phyloP scores from a whole-genome alignment of 2,113 vertebrate genomes.

The Vireo altiloquus region DNA sequence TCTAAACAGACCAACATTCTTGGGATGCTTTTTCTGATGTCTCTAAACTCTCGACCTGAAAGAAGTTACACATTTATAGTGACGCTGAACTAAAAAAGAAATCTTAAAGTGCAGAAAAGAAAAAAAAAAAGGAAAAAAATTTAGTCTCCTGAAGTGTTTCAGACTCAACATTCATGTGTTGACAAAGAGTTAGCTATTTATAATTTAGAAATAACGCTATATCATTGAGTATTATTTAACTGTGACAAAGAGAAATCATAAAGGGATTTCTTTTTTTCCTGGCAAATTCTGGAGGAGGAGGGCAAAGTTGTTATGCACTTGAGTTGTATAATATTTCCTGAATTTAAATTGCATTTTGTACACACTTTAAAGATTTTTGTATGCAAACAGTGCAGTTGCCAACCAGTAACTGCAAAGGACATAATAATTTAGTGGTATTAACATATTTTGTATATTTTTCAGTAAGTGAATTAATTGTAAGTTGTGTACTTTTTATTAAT shows the following conservation, averaged over 20 bases:
- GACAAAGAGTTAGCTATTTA: background rate
- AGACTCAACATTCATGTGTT: background rate
- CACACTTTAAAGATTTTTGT: background rate
- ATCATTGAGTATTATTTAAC: background rate
- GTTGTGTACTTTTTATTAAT: background rate
- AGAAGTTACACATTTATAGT: background rate
- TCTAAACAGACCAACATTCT: background rate
- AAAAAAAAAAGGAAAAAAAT: background rate
- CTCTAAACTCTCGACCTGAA: background rate
- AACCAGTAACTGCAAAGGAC: background rate
- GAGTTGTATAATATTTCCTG: background rate
- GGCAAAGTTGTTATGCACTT: background rate
- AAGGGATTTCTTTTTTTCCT: background rate
- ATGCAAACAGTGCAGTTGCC: background rate
- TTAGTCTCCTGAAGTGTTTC: background rate
- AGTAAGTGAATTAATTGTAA: background rate
- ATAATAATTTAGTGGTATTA: background rate
- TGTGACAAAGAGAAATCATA: background rate
- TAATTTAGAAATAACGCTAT: background rate
- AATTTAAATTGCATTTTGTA: background rate
- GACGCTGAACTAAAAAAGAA: background rate
- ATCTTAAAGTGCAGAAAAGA: background rate
- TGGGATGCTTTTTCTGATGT: background rate
- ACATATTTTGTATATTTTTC: background rate
- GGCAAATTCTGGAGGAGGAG: background rate